Evolutionary conservation across 2,888 invertebrate species (phyloP), one percentile per base, ranked within the genome.

Genomic region (Meiosimyza decipiens): DNA sequence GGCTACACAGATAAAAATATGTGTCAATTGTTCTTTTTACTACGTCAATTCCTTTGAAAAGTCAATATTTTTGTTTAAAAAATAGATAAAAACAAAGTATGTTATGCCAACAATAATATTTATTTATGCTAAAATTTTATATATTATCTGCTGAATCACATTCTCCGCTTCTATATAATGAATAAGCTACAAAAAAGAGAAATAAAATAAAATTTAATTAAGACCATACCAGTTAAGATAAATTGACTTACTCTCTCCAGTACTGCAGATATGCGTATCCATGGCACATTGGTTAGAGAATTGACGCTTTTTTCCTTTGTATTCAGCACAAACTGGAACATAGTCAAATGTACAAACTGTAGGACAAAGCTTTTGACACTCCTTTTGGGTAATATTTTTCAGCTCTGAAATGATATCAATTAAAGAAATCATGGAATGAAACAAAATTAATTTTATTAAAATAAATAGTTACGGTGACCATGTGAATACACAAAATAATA

Each of bases 221-320:
- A 33, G 15, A 65, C 4, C 6, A 33, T 1, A 3, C 9, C 33
- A 28, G 13, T 65, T 4, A 47, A 6, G 6, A 22, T 5, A 40
- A 49, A 7, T 15, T 63, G 18, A 73, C 69, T 70, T 64, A 73
- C 73, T 15, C 51, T 71, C 62, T 2, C 73, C 73, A n/a, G 16
- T 67, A 2, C 1, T 7, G 54, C 73, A 73, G 51, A 66, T 62
- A 18, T 71, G 47, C n/a, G 16, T 49, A 13, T 6, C 16, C 28
- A 73, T 15, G 1, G 16, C 16, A 47, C 73, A 73, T 11, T 49
- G 1, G 50, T 73, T 73, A 2, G 59, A 16, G 47, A 63, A 74
- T 1, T 62, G 66, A 2, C n/a, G 63, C 47, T 13, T 68, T n/a
- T 49, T 54, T 18, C 60, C 72, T 62, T 59, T 49, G 66, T 74